Conservation (phyloP, 2,797 vertebrate genomes). For the Choloepus didactylus region DNA sequence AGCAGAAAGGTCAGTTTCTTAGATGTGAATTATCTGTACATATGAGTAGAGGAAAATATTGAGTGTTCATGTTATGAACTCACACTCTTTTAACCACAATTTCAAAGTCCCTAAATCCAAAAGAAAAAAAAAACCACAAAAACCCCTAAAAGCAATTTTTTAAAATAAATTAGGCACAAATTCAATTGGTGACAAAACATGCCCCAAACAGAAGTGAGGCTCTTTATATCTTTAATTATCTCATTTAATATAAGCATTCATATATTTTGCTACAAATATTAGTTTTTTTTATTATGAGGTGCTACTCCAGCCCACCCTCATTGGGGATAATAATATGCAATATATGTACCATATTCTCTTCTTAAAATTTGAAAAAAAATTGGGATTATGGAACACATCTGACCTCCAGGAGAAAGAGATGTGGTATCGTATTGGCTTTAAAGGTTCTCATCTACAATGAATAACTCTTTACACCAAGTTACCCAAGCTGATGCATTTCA, state of each 20-base stretch:
- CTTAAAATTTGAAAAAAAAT: slow-evolving; percentile 32
- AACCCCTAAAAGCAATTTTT: too few relatives aligned
- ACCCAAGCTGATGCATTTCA: background rate
- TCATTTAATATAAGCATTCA: background rate
- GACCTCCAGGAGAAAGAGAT: background rate
- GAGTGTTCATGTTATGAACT: background rate
- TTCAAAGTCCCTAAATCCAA: background rate
- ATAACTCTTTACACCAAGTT: background rate
- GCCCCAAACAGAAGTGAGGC: background rate
- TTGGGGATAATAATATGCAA: background rate
- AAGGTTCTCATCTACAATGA: slow-evolving; percentile 41
- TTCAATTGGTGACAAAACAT: background rate
- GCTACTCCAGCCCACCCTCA: background rate
- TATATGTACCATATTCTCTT: background rate
- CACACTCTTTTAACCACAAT: background rate
- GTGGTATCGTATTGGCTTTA: background rate
- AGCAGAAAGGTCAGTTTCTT: background rate
- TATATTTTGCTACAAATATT: slow-evolving; percentile 1
- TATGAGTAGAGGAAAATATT: background rate
- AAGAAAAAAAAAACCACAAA: background rate
- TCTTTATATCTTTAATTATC: background rate
- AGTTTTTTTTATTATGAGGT: background rate
- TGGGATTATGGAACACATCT: slow-evolving; percentile 30
- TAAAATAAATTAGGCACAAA: slow-evolving; percentile 1
- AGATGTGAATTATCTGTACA: background rate